Conservation (phyloP, 1,140 invertebrate genomes). For the Tetramorium alpestre region DNA sequence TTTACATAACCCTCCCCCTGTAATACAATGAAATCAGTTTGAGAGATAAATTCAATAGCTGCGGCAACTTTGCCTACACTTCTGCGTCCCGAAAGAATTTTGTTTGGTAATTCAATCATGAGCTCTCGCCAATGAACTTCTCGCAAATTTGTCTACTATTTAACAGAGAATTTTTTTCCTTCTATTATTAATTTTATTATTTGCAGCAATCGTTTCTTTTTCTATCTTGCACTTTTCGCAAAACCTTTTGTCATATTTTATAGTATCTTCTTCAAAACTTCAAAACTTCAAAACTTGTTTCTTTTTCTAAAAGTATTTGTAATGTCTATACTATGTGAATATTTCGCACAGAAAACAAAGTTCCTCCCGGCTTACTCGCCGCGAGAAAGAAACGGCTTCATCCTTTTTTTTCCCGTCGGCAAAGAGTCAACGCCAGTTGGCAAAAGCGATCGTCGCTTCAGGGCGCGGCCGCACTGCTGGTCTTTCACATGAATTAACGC, state of each 20-base stretch:
- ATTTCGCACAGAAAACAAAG: not conserved
- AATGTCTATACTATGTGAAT: not conserved
- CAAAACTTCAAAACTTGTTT: not conserved
- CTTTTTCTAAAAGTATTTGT: not conserved
- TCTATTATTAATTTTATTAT: not conserved
- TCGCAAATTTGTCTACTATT: not conserved
- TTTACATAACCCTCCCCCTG: slow-evolving; percentile 55
- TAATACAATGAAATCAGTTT: slow-evolving; percentile 62
- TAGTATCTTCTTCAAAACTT: not conserved
- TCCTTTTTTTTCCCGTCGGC: slow-evolving; percentile 51
- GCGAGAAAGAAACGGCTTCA: not conserved
- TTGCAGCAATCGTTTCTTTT: not conserved
- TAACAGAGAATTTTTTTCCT: not conserved
- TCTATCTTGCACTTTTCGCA: not conserved
- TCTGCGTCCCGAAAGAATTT: slow-evolving; percentile 40
- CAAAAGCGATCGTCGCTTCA: slow-evolving; percentile 64
- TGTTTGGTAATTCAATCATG: slow-evolving; percentile 50
- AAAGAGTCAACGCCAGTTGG: slow-evolving; percentile 66
- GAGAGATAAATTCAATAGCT: slow-evolving; percentile 57
- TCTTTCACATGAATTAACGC: slow-evolving; percentile 70
- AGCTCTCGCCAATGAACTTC: not conserved
- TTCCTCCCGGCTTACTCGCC: slow-evolving; percentile 14
- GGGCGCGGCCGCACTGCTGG: slow-evolving; percentile 4
- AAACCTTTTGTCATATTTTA: not conserved
- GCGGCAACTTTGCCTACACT: slow-evolving; percentile 39